Percentiles rank a stretch among this genome's conserved stretches.
Conservation (phyloP, 2,797 vertebrate genomes). For the Acanthurus lineatus region DNA sequence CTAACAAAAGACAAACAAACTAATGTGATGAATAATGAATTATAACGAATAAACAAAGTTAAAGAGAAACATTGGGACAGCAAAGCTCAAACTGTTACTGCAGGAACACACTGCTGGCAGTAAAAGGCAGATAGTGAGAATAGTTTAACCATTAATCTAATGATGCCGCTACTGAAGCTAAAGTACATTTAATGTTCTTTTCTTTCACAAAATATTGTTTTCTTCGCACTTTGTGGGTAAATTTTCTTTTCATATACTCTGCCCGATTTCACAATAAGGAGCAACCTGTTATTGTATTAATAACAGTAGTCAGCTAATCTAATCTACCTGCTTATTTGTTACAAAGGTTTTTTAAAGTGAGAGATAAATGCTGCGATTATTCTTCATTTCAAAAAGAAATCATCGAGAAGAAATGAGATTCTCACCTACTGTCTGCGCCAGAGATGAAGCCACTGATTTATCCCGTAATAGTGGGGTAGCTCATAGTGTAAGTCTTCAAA, state of each 20-base stretch:
- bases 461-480: background rate
- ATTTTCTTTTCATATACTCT: background rate
- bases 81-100: background rate
- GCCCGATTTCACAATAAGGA: background rate
- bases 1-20: constrained; percentile 47
- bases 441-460: background rate
- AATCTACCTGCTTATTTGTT: background rate
- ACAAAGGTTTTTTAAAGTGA: background rate
- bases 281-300: background rate
- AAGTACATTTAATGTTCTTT: background rate
- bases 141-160: background rate
- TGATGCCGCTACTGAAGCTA: background rate
- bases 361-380: background rate
- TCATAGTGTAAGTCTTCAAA: no score
- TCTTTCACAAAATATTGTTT: constrained; percentile 3
- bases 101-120: constrained; percentile 5
- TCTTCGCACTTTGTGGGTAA: background rate
- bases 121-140: constrained; percentile 9
- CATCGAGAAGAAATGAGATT: background rate
- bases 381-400: no score
- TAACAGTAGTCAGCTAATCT: background rate
- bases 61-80: constrained; percentile 7
- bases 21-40: constrained; percentile 41
- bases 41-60: constrained; percentile 50
- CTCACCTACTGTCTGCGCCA: background rate